Evolutionary conservation across 35 echinoderm and acorn worm species (phyloP).

Genomic region (Apostichopus californicus): DNA sequence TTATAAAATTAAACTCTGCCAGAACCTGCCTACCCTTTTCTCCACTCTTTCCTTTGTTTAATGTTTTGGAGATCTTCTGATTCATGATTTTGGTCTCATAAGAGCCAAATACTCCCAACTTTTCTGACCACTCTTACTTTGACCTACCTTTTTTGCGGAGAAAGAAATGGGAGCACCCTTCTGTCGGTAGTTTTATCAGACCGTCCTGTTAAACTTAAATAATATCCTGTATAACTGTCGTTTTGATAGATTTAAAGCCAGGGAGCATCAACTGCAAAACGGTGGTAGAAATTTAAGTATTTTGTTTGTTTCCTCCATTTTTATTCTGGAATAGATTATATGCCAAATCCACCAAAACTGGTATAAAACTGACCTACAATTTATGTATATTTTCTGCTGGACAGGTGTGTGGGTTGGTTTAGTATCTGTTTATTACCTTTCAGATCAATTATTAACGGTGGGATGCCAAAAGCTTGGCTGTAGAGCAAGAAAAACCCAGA

Average conservation of each 20-base stretch:
- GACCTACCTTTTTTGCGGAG: no score
- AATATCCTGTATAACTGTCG: background rate
- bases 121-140: no score
- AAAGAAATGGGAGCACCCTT: no score
- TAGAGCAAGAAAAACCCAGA: background rate
- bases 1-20: no score
- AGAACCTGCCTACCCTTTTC: no score
- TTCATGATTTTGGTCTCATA: no score
- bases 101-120: no score
- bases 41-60: no score
- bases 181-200: no score
- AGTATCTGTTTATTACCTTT: background rate
- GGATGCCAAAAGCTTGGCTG: background rate
- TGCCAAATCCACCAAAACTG: background rate
- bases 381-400: background rate
- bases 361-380: background rate
- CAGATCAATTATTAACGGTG: background rate
- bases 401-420: background rate
- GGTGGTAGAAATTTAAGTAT: background rate
- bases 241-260: background rate
- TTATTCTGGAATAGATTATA: background rate
- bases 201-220: no score
- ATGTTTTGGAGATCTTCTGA: no score
- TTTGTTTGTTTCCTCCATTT: background rate
- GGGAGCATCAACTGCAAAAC: background rate